A percentile compares a stretch with the other conserved stretches of the same genome.
These are phyloP conservation scores for Myanophis thanlyinensis DNA, from an alignment of 2,113 vertebrate species.

Conservation along the genomic window DNA sequence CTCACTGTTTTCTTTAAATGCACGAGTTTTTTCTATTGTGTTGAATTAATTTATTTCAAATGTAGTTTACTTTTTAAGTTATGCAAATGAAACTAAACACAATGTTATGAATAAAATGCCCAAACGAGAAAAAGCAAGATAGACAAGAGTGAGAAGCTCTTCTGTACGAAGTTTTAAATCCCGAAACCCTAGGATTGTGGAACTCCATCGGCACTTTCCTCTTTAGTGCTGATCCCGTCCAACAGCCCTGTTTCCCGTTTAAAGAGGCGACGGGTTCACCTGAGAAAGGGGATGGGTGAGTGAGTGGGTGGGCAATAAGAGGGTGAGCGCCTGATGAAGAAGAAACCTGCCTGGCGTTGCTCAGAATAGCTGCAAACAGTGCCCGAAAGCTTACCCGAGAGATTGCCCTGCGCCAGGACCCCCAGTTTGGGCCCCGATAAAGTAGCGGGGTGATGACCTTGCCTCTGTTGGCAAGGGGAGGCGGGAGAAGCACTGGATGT, in stretches of 20 bases:
- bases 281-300: background rate
- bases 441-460: background rate
- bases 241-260: background rate
- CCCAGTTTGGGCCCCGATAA: background rate
- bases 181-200: background rate
- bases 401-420: background rate
- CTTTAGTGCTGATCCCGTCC: background rate
- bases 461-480: background rate
- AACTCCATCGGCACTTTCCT: background rate
- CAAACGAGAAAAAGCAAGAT: constrained; percentile 23
- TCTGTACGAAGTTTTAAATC: constrained; percentile 24
- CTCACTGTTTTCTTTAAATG: constrained; percentile 28
- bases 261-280: background rate
- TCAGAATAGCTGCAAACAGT: background rate
- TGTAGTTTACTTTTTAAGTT: constrained; percentile 82
- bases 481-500: background rate
- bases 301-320: background rate
- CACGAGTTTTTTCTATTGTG: constrained; percentile 61
- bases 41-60: constrained; percentile 78
- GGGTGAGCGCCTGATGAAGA: background rate
- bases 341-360: background rate
- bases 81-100: constrained; percentile 70
- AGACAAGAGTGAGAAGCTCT: background rate
- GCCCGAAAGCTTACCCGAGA: no score
- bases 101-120: constrained; percentile 83